phyloP scores from a whole-genome alignment of 2,113 vertebrate species.

The Labeo rohita region DNA sequence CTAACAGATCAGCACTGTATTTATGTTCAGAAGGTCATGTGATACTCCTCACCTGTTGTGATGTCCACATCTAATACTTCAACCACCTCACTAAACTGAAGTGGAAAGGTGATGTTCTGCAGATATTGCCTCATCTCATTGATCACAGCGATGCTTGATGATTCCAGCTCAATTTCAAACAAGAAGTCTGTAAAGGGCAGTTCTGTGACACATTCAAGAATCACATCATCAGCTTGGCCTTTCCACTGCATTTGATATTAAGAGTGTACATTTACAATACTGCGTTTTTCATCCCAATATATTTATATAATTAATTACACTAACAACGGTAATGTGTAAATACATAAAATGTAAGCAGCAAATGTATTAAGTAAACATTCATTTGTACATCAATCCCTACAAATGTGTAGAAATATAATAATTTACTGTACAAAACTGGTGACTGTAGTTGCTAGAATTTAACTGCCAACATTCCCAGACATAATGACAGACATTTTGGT shows the following conservation, averaged over 20 bases:
- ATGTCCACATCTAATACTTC: constrained; percentile 43
- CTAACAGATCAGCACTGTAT: neutral
- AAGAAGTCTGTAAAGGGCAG: constrained; percentile 29
- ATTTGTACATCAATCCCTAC: too few relatives aligned
- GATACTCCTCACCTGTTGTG: constrained; percentile 51
- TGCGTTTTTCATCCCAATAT: neutral
- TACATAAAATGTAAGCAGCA: neutral
- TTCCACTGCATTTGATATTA: neutral
- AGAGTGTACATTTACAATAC: neutral
- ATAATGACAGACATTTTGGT: neutral
- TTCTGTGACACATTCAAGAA: neutral
- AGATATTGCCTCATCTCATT: constrained; percentile 37
- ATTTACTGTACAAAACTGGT: neutral
- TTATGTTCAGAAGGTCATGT: neutral
- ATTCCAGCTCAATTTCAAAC: constrained; percentile 49
- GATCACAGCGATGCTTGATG: constrained; percentile 19
- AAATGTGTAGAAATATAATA: too few relatives aligned
- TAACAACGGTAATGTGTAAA: neutral
- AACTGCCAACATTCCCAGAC: neutral
- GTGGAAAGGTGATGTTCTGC: constrained; percentile 9
- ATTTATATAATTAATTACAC: neutral
- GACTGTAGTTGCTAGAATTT: neutral
- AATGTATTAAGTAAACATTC: neutral
- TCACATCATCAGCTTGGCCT: neutral
- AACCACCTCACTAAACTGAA: neutral